phyloP scores from a whole-genome alignment of 2,797 vertebrate species.

The Anabacerthia variegaticeps region DNA sequence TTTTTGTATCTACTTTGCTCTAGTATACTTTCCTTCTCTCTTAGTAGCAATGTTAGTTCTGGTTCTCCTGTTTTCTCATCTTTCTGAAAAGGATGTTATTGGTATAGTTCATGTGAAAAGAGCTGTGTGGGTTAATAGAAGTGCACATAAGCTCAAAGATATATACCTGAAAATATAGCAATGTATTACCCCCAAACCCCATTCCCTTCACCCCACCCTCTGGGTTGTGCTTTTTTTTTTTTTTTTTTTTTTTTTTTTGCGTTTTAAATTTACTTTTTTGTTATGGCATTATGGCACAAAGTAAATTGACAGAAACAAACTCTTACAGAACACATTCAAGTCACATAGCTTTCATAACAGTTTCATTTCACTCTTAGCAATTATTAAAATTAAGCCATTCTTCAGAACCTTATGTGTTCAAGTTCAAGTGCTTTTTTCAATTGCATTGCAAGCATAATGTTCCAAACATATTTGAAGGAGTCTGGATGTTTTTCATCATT shows the following conservation, averaged over 20 bases:
- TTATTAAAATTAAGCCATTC: background rate
- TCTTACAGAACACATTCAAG: background rate
- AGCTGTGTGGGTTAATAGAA: background rate
- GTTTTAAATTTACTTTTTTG: background rate
- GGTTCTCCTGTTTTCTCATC: background rate
- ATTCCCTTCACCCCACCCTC: no score
- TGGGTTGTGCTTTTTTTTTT: no score
- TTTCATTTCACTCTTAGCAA: background rate
- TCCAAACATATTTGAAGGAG: background rate
- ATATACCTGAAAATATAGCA: background rate
- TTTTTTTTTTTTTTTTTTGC: no score
- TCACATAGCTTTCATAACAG: background rate
- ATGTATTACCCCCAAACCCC: rapidly evolving
- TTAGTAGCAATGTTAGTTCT: background rate
- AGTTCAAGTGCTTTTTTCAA: background rate
- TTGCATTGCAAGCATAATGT: background rate
- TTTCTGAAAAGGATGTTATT: background rate
- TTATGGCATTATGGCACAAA: background rate
- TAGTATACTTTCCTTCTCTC: background rate
- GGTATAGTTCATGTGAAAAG: background rate
- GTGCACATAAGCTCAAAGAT: background rate
- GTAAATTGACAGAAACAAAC: background rate
- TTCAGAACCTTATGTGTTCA: background rate
- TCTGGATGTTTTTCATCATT: background rate
- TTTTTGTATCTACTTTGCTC: background rate